phyloP scores from a whole-genome alignment of 2,113 vertebrate genomes.

The Heloderma charlesbogerti region DNA sequence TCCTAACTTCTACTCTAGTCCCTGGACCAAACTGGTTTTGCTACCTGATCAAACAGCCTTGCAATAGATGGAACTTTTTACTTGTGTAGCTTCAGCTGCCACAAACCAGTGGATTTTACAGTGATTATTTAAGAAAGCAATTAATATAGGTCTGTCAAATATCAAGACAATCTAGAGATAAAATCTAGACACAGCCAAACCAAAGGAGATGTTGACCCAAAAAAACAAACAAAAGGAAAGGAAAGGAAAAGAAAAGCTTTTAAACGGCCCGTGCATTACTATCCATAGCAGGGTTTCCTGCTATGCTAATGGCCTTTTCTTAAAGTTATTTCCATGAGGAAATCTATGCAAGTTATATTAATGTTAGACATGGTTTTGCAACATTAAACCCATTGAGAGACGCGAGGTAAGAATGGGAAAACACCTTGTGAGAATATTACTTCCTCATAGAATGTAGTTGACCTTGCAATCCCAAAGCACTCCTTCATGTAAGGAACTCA shows the following conservation, averaged over 20 bases:
- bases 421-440: not conserved
- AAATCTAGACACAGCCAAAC: not conserved
- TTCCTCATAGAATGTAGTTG: constrained; percentile 11
- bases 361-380: not conserved
- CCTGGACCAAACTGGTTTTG: not conserved
- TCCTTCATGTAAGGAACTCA: not conserved
- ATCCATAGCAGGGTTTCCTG: not conserved
- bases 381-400: not conserved
- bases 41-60: not conserved
- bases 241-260: not conserved
- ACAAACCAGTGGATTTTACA: not conserved
- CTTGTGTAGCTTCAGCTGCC: not conserved
- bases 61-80: not conserved
- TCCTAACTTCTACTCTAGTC: not conserved
- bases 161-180: not conserved
- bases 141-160: not conserved
- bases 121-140: not conserved
- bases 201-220: not conserved
- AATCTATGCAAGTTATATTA: not conserved
- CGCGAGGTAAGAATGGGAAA: not conserved
- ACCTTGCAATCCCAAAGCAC: not conserved
- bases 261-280: not conserved
- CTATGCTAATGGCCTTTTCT: not conserved
- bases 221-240: no score
- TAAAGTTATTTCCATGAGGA: not conserved